Evolutionary conservation across 2,113 vertebrate genomes (phyloP), one percentile per base, ranked within the genome.

Genomic region (Nycticryphes semicollaris): DNA sequence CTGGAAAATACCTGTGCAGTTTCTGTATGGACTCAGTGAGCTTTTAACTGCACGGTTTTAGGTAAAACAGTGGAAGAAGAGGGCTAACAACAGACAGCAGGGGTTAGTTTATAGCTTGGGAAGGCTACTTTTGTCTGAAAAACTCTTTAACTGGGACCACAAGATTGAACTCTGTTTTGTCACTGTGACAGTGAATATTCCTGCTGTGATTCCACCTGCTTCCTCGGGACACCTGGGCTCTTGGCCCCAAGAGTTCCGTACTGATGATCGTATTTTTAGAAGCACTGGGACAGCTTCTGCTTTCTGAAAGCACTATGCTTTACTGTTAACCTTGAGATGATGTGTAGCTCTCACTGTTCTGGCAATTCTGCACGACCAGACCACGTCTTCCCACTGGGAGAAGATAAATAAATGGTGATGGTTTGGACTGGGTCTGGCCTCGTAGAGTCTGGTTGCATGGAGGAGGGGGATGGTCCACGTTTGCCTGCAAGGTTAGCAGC

Each of bases 401-500:
- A 18, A 22, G 35, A 16, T 19, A 60, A 81, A 15, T 17, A 56
- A 12, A 10, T 5, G 16, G 23, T 9, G 21, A 10, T 35, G 21
- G 16, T 47, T 23, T 21, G 66, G 51, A 7, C 12, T 14, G 68
- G 31, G 12, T 57, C 68, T 80, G 22, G 50, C 30, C 57, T 59
- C 20, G 31, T 30, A 20, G 23, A 31, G 60, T 7, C 47, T 51
- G 17, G 0, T 8, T 13, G 12, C 28, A 25, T 0, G 2, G 28
- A 37, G 53, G 21, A 47, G 48, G 15, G 15, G 35, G 45, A 10
- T 30, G 31, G 27, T 15, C 30, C 31, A 14, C 2, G 7, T 2
- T 69, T 2, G 1, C 22, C 41, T 79, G 54, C 2, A 2, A 37
- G 31, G 23, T 64, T 25, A 59, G 25, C n/a, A 64, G 43, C 84